Evolutionary conservation across 1,140 invertebrate species (phyloP), one percentile per base, ranked within the genome.

Genomic region (Brachionus manjavacas): DNA sequence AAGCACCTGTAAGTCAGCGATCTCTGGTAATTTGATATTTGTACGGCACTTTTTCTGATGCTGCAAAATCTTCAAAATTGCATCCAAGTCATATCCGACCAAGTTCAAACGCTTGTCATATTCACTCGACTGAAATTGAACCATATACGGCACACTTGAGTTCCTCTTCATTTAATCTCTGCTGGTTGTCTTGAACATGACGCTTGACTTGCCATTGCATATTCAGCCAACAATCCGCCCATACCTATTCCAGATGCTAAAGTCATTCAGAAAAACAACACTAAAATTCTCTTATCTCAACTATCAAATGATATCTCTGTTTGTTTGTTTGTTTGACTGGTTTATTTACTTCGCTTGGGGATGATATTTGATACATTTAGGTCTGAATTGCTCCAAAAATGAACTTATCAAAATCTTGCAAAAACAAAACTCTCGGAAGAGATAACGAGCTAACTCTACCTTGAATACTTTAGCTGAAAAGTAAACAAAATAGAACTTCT

Each of bases 31-130:
- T 72, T 72, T 72, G 35, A 41, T 72, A 72, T 16, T 16, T 3
- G 43, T 0, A 72, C 68, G 68, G 68, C 16, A 72, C 68, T 41
- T 16, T 72, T 41, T 72, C 41, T 9, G 1, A 11, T 60, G 2
- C 9, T 60, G 9, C 12, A 31, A 46, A 49, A 76, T 76, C 39
- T 76, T 49, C 16, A 25, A 76, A 3, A 49, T 76, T 76, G 1
- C 23, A 76, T 76, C 25, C 16, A 76, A 25, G 68, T 72, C 68
- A 72, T 16, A 76, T 49, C 39, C 72, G 39, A 49, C 72, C 25
- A 31, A 31, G 72, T 76, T 76, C 72, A 76, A 76, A 76, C 72
- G 72, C 72, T 76, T 76, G 72, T 76, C 72, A 76, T 23, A 14
- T 16, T 25, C 35, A 41, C 35, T 72, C n/a, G 39, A 46, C 68